phyloP scores from a whole-genome alignment of 1,140 invertebrate genomes.

The Dreissena polymorpha region DNA sequence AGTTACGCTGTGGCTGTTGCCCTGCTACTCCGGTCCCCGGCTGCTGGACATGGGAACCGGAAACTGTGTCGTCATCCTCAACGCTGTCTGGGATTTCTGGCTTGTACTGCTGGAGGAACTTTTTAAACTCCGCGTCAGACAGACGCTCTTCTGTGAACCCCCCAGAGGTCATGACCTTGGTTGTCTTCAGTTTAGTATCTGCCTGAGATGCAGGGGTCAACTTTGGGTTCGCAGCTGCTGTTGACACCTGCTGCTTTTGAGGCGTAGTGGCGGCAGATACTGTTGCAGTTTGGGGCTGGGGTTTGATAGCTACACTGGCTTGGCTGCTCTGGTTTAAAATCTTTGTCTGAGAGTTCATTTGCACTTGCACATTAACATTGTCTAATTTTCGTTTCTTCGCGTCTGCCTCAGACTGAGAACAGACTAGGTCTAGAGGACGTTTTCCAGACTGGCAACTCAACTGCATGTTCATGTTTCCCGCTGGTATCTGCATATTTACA shows the following conservation, averaged over 20 bases:
- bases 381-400: too few relatives aligned
- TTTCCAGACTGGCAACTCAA: too few relatives aligned
- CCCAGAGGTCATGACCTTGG: slow-evolving; percentile 40
- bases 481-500: too few relatives aligned
- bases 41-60: too few relatives aligned
- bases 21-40: too few relatives aligned
- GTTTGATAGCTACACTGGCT: neutral
- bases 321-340: neutral
- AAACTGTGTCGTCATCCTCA: neutral
- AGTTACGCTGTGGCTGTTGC: too few relatives aligned
- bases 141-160: slow-evolving; percentile 51
- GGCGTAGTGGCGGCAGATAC: neutral
- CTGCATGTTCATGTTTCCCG: too few relatives aligned
- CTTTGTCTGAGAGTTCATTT: neutral
- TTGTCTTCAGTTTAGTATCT: slow-evolving; percentile 38
- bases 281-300: neutral
- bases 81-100: neutral
- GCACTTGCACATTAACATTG: too few relatives aligned
- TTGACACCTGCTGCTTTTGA: neutral
- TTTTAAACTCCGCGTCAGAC: slow-evolving; percentile 41
- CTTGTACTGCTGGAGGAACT: slow-evolving; percentile 38
- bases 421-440: too few relatives aligned
- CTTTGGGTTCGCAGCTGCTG: neutral
- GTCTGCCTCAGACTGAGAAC: too few relatives aligned
- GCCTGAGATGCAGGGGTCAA: too few relatives aligned